Base-by-base conservation (phyloP, 2,888 invertebrate species). In the Cephus pulcher region DNA sequence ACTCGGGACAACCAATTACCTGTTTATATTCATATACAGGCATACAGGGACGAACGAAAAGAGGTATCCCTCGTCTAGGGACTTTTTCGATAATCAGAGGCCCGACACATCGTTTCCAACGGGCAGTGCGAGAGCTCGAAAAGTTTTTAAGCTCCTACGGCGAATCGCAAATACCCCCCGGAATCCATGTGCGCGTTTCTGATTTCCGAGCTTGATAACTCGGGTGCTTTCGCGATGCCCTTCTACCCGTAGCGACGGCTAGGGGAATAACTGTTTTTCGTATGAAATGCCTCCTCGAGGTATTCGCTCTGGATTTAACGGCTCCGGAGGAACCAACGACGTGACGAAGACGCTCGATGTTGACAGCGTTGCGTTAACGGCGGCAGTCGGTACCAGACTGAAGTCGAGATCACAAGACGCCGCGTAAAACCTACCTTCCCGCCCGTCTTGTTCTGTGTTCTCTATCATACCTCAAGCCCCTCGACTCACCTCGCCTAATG, bases 321-420 rank as follows among this genome's bases (percentile, higher is more conserved):
- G 56, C 56, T 56, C 56, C 23, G 56, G 9, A 56, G 56, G 56
- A 23, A 56, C 56, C 56, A 23, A 56, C 12, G 71, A 32, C 71
- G 71, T 12, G 32, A 34, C 33, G 71, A 34, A 12, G 71, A 71
- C 12, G 71, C 33, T 32, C 12, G 71, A 23, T 71, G 32, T 12
- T 32, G 56, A 9, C 12, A 71, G 71, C 0, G 71, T 71, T 32
- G 71, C 11, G 32, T 32, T 34, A 15, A 34, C 34, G 1, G 32
- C 82, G 84, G 84, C 84, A 82, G 85, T 87, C 84, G 84, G 84
- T 83, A 83, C 81, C 81, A 82, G 82, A 86, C 85, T 86, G 84
- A 82, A 84, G 81, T 79, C 78, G 76, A 81, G 82, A 83, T 75
- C 56, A 37, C 75, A 35, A 69, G 70, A 56, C 56, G 70, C 73